A percentile compares a stretch with the other conserved stretches of the same genome.
Conservation (phyloP, 2,797 vertebrate genomes). For the Coccyzus lansbergi region DNA sequence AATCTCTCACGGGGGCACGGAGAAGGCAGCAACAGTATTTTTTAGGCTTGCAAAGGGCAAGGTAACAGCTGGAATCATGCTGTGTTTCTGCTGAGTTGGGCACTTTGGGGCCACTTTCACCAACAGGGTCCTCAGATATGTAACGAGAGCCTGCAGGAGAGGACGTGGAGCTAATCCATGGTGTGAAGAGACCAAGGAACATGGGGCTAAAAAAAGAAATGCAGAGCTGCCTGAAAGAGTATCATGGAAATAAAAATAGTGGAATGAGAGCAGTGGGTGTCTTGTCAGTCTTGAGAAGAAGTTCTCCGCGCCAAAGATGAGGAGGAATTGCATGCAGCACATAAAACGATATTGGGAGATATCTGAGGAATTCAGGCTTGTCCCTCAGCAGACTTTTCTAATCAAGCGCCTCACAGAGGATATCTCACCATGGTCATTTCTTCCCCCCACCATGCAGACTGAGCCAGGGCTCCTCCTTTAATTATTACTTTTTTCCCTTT, state of each 20-base stretch:
- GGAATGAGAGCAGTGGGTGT: slow-evolving; percentile 73
- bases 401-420: slow-evolving; percentile 43
- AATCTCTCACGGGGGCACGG: background rate
- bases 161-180: slow-evolving; percentile 62
- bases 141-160: slow-evolving; percentile 49
- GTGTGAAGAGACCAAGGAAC: slow-evolving; percentile 64
- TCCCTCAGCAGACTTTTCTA: slow-evolving; percentile 66
- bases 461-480: slow-evolving; percentile 18
- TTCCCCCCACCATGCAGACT: background rate
- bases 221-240: slow-evolving; percentile 72
- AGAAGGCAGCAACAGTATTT: background rate
- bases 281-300: slow-evolving; percentile 71
- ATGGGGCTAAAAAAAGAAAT: slow-evolving; percentile 74
- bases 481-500: slow-evolving; percentile 9
- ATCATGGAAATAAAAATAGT: slow-evolving; percentile 79
- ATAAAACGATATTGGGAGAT: slow-evolving; percentile 64
- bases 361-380: slow-evolving; percentile 69
- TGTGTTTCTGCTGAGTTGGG: slow-evolving; percentile 37
- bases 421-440: slow-evolving; percentile 52
- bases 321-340: slow-evolving; percentile 66
- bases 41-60: background rate
- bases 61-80: slow-evolving; percentile 21
- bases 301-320: slow-evolving; percentile 62
- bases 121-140: slow-evolving; percentile 18
- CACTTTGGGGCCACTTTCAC: background rate